These are phyloP conservation scores for Pteropus rufus DNA, from an alignment of 2,797 vertebrate species.

Conservation along the genomic window DNA sequence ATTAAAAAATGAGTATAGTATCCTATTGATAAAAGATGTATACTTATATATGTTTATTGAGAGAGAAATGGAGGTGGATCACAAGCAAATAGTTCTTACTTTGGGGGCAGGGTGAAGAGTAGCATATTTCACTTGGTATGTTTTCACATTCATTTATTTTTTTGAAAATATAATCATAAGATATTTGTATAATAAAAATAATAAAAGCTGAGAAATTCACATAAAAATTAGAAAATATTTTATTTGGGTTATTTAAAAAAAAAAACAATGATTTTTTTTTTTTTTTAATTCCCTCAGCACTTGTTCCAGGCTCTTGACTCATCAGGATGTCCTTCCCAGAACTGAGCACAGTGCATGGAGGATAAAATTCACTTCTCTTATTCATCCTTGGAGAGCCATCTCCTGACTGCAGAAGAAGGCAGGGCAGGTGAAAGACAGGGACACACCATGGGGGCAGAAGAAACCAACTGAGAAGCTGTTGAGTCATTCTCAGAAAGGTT, in stretches of 20 bases:
- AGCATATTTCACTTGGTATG: neutral
- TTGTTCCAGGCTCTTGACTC: slow-evolving; percentile 62
- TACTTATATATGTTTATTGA: neutral
- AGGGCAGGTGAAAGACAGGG: neutral
- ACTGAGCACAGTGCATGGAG: slow-evolving; percentile 58
- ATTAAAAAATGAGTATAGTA: neutral
- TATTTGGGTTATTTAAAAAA: neutral
- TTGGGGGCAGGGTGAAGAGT: no score
- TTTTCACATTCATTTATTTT: neutral
- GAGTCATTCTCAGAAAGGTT: neutral
- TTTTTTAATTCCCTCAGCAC: slow-evolving; percentile 64
- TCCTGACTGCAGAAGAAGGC: neutral
- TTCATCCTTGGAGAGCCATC: slow-evolving; percentile 14
- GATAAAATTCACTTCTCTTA: slow-evolving; percentile 69
- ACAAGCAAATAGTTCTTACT: neutral
- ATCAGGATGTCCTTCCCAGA: slow-evolving; percentile 59
- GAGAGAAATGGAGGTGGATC: neutral
- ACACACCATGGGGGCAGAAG: accelerated
- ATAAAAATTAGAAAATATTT: neutral
- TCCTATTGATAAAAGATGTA: neutral
- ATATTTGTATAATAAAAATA: neutral
- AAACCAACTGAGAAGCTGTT: neutral
- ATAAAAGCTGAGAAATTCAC: neutral
- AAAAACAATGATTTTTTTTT: slow-evolving; percentile 49
- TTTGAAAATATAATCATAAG: neutral